A percentile compares a stretch with the other conserved stretches of the same genome.
phyloP scores from a whole-genome alignment of 2,888 invertebrate genomes.

The Parnassius smintheus region DNA sequence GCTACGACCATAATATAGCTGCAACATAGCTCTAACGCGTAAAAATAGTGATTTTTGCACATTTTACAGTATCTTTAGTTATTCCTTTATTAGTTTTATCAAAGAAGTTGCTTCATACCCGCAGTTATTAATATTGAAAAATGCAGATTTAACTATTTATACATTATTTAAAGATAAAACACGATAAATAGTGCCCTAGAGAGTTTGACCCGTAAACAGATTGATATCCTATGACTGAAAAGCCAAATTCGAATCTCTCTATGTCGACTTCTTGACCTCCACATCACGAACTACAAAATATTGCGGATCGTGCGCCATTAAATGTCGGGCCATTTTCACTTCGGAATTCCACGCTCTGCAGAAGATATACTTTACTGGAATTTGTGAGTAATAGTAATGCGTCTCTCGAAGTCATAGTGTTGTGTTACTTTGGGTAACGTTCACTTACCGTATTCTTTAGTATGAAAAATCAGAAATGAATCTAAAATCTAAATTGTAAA shows the following conservation, averaged over 20 bases:
- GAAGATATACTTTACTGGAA: conserved; percentile 25
- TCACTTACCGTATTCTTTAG: too few relatives aligned
- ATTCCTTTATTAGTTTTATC: too few relatives aligned
- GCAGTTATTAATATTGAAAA: not conserved
- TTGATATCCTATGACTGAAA: conserved; percentile 57
- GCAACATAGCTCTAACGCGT: too few relatives aligned
- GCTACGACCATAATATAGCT: too few relatives aligned
- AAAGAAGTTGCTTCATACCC: too few relatives aligned
- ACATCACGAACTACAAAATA: conserved; percentile 66
- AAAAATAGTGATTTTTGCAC: too few relatives aligned
- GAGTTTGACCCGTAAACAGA: conserved; percentile 65
- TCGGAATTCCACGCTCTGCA: conserved; percentile 37
- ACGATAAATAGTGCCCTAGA: conserved; percentile 43
- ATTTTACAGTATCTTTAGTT: too few relatives aligned
- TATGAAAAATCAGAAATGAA: too few relatives aligned
- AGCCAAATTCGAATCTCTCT: conserved; percentile 55
- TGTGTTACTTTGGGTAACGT: not conserved
- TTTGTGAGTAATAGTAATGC: not conserved
- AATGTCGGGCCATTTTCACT: conserved; percentile 30
- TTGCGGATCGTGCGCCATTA: conserved; percentile 36
- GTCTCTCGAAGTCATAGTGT: not conserved
- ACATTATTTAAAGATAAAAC: not conserved
- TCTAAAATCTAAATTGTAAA: too few relatives aligned
- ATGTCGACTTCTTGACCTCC: conserved; percentile 58
- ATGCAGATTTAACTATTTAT: not conserved